A percentile compares a stretch with the other conserved stretches of the same genome.
These are phyloP conservation scores for Noctua fimbriata DNA, from an alignment of 2,888 invertebrate species.

Conservation along the genomic window DNA sequence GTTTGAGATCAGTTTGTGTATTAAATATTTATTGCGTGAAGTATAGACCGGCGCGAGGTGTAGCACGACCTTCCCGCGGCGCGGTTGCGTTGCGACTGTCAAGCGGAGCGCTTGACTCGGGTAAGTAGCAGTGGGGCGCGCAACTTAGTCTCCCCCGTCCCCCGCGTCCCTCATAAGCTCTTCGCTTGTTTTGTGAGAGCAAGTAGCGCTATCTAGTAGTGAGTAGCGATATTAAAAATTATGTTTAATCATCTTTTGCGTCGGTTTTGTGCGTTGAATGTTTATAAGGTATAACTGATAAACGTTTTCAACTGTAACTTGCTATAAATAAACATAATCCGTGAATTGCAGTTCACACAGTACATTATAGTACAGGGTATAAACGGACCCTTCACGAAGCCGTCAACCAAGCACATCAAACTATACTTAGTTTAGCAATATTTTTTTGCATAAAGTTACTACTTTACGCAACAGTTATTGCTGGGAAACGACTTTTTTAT, in stretches of 20 bases:
- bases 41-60: slow-evolving; percentile 78
- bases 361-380: no score
- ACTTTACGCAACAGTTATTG: no score
- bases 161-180: slow-evolving; percentile 79
- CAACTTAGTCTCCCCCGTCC: slow-evolving; percentile 80
- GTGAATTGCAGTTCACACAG: no score
- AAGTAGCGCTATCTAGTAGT: slow-evolving; percentile 81
- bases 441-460: no score
- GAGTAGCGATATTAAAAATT: slow-evolving; percentile 70
- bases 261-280: neutral
- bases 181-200: slow-evolving; percentile 67
- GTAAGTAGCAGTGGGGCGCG: slow-evolving; percentile 87
- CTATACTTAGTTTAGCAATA: no score
- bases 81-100: slow-evolving; percentile 87
- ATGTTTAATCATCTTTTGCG: neutral
- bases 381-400: no score
- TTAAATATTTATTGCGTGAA: slow-evolving; percentile 88
- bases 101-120: slow-evolving; percentile 83
- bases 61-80: slow-evolving; percentile 82
- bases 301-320: neutral
- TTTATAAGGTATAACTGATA: neutral
- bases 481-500: no score
- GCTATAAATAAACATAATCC: neutral
- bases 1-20: slow-evolving; percentile 82
- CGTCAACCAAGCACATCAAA: no score